Percentiles rank a stretch among this genome's conserved stretches.
Conservation (phyloP, 1,140 invertebrate genomes). For the Tetraneura akinire region DNA sequence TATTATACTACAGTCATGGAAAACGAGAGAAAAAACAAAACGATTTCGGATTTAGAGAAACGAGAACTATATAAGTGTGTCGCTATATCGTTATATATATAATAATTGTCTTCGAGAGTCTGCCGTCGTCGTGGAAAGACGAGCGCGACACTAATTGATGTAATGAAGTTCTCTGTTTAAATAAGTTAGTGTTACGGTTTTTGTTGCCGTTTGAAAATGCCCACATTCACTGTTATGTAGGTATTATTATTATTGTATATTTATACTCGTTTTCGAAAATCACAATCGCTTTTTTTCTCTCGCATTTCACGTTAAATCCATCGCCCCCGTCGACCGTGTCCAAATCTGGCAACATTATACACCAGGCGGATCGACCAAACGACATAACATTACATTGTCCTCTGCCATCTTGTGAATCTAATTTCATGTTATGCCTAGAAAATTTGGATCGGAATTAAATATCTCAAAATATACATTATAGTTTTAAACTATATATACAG, state of each 20-base stretch:
- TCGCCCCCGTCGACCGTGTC: neutral
- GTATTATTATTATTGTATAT: neutral
- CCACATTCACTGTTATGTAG: too few species aligned
- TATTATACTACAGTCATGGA: neutral
- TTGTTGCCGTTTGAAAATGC: neutral
- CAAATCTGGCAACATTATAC: conserved; percentile 19
- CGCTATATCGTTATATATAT: neutral
- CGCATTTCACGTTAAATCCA: neutral
- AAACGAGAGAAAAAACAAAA: neutral
- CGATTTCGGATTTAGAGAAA: neutral
- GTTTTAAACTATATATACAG: too few species aligned
- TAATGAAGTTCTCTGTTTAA: conserved; percentile 19
- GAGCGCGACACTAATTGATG: conserved; percentile 34
- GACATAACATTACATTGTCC: too few species aligned
- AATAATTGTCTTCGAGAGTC: neutral
- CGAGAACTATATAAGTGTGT: too few species aligned
- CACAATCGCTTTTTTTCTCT: neutral
- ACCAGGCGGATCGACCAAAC: neutral
- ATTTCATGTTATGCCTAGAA: too few species aligned
- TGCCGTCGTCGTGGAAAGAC: conserved; percentile 18
- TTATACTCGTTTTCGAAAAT: conserved; percentile 3
- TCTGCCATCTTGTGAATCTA: too few species aligned
- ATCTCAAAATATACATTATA: neutral
- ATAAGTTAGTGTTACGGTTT: conserved; percentile 7
- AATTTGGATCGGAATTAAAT: too few species aligned